phyloP scores from a whole-genome alignment of 2,888 invertebrate species.

The Anticlea derivata region DNA sequence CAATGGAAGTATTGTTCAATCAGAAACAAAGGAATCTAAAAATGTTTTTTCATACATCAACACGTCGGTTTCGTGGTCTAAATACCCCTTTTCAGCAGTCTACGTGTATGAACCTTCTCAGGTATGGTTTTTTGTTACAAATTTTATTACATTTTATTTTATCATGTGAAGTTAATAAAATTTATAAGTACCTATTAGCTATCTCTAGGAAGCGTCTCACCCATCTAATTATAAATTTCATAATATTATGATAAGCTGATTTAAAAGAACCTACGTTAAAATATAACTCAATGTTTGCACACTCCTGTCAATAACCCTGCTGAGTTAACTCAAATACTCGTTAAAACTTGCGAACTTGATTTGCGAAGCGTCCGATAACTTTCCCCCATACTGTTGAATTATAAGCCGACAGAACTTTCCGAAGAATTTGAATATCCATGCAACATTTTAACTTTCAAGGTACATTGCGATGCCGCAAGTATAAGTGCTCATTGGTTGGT shows the following conservation, averaged over 20 bases:
- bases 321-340: conserved; percentile 13
- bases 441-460: conserved; percentile 40
- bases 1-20: conserved; percentile 14
- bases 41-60: conserved; percentile 22
- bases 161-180: no score
- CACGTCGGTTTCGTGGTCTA: conserved; percentile 51
- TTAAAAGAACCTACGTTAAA: no score
- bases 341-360: conserved; percentile 8
- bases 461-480: conserved; percentile 69
- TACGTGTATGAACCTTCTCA: conserved; percentile 69
- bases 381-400: background rate
- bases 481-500: conserved; percentile 70
- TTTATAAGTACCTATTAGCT: no score
- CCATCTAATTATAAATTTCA: no score
- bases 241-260: background rate
- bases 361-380: background rate
- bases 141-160: background rate
- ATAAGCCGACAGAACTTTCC: background rate
- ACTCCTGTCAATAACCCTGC: no score
- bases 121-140: conserved; percentile 46
- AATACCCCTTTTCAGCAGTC: conserved; percentile 64
- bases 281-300: no score
- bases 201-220: no score
- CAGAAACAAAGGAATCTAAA: conserved; percentile 7
- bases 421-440: background rate